phyloP scores from a whole-genome alignment of 2,113 vertebrate species.

The Thunnus maccoyii region DNA sequence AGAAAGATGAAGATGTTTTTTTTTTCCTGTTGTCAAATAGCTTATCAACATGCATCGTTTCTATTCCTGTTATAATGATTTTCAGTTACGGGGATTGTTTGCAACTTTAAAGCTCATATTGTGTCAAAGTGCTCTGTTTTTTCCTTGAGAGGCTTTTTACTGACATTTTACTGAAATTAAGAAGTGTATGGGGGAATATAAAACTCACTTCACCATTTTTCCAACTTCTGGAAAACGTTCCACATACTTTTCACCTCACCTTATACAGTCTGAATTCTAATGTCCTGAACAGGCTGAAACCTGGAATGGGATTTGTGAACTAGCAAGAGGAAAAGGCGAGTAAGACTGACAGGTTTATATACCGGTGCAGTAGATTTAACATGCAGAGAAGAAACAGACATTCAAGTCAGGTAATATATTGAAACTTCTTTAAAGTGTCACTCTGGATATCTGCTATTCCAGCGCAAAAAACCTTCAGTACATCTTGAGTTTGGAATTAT shows the following conservation, averaged over 20 bases:
- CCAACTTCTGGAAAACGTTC: constrained; percentile 8
- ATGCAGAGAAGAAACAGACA: constrained; percentile 7
- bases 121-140: constrained; percentile 1
- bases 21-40: not conserved
- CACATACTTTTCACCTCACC: constrained; percentile 10
- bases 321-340: constrained; percentile 23
- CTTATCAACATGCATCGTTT: too few relatives aligned
- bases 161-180: constrained; percentile 18
- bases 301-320: constrained; percentile 8
- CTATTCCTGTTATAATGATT: constrained; percentile 32
- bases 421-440: not conserved
- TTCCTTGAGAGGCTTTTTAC: not conserved
- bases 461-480: not conserved
- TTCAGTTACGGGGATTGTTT: constrained; percentile 30
- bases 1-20: not conserved
- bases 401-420: constrained; percentile 30
- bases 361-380: constrained; percentile 18
- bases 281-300: constrained; percentile 4
- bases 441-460: not conserved
- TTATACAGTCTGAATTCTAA: not conserved
- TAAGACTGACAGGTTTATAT: not conserved
- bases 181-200: not conserved
- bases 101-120: not conserved
- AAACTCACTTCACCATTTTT: not conserved
- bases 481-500: constrained; percentile 4